Conservation (phyloP, 2,797 vertebrate species). For the Hoplostethus mediterraneus region DNA sequence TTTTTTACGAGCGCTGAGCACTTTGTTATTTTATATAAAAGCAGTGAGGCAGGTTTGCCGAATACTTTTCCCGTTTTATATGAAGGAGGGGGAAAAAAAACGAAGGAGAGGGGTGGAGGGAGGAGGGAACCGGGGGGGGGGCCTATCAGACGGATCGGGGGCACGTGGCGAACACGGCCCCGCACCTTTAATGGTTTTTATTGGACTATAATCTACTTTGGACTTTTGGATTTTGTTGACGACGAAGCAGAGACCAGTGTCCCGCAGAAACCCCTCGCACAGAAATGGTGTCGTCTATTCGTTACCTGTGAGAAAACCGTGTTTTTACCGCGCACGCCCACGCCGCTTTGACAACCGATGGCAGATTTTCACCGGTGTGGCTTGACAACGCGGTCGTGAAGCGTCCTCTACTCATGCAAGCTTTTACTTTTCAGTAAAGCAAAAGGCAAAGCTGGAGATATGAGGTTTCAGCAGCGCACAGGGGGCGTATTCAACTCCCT, state of each 20-base stretch:
- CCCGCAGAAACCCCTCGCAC: slow-evolving; percentile 11
- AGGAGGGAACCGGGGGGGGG: slow-evolving; percentile 64
- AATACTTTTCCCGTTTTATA: slow-evolving; percentile 80
- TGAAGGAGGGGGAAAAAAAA: slow-evolving; percentile 68
- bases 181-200: slow-evolving; percentile 48
- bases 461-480: no score
- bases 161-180: slow-evolving; percentile 63
- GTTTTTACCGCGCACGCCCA: background rate
- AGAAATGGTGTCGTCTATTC: background rate
- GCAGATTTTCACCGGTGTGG: no score
- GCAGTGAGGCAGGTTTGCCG: slow-evolving; percentile 63
- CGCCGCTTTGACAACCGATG: background rate
- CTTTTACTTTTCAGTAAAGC: no score
- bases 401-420: no score
- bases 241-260: slow-evolving; percentile 14
- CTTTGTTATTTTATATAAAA: slow-evolving; percentile 82
- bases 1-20: slow-evolving; percentile 79
- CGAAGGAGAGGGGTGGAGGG: slow-evolving; percentile 41
- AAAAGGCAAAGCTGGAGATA: no score
- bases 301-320: background rate
- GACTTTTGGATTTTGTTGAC: slow-evolving; percentile 32
- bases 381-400: no score
- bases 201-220: slow-evolving; percentile 30
- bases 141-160: slow-evolving; percentile 75
- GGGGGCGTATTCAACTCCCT: no score